Evolutionary conservation across 2,113 vertebrate genomes (phyloP), one percentile per base, ranked within the genome.

Genomic region (Geococcyx californianus): DNA sequence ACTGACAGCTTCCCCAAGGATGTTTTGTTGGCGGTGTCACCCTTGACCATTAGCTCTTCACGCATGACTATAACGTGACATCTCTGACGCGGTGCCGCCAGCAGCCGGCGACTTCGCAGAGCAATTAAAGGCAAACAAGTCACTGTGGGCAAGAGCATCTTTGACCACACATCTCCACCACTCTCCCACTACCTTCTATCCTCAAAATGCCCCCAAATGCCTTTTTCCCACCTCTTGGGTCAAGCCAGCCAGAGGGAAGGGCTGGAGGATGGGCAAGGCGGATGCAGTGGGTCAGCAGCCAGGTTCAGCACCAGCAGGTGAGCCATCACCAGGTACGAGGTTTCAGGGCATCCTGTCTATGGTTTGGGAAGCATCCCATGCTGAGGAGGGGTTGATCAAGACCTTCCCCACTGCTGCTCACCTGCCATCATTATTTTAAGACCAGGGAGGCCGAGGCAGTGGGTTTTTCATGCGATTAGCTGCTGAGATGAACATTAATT

Each of bases 401-500:
- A 55, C 90, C 88, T 89, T 75, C 82, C 69, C 66, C 1, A 17
- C 84, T 79, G 84, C 76, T 63, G 29, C 62, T 96, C 96, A 70
- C 5, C 1, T 51, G 70, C 73, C 4, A 3, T 83, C 84, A 69
- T 93, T 93, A 86, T 96, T 96, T 92, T 34, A 96, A 95, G 94
- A 96, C 55, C 87, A 72, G 87, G 87, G 92, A 94, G 86, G 90
- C 77, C 67, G 77, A 95, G 59, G 72, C 21, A 4, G 88, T 45
- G 92, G 94, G 89, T 75, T 94, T 94, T 89, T 94, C 86, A 94
- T 94, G 94, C 21, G 55, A 97, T 98, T 96, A 97, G 97, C 94
- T n/a, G 55, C 96, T 67, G 93, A 97, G 97, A 97, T 95, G 97
- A 98, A 95, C 21, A 31, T 97, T 98, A 98, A 98, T 98, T 97